A percentile compares a stretch with the other conserved stretches of the same genome.
These are phyloP conservation scores for Notamacropus eugenii DNA, from an alignment of 2,797 vertebrate species.

Conservation along the genomic window DNA sequence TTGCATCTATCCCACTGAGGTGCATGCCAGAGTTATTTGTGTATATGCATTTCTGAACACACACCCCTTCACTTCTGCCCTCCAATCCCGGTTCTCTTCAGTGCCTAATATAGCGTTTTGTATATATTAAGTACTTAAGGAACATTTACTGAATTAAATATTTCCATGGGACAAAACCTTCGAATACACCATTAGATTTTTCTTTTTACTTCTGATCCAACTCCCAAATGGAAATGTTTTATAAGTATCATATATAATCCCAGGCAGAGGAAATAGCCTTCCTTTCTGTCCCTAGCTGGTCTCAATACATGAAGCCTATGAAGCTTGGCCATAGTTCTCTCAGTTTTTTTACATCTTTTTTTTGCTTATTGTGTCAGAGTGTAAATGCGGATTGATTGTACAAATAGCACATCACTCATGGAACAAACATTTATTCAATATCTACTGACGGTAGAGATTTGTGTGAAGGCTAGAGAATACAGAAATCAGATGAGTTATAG, in stretches of 20 bases:
- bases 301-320: neutral
- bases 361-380: neutral
- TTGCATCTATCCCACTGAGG: neutral
- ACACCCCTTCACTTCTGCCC: too few species aligned
- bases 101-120: neutral
- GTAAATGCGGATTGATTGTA: neutral
- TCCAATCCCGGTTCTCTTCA: neutral
- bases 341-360: neutral
- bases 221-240: neutral
- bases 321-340: neutral
- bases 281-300: neutral
- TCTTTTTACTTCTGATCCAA: neutral
- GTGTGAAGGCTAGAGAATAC: neutral
- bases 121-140: neutral
- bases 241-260: neutral
- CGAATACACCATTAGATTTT: too few species aligned
- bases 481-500: neutral
- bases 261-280: neutral
- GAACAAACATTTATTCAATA: neutral
- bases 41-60: neutral
- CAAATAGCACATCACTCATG: neutral
- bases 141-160: neutral
- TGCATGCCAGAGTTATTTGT: neutral
- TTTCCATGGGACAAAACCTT: neutral
- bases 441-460: neutral